Base-by-base conservation (phyloP, 2,888 invertebrate species). In the Cacoxenus indagator region DNA sequence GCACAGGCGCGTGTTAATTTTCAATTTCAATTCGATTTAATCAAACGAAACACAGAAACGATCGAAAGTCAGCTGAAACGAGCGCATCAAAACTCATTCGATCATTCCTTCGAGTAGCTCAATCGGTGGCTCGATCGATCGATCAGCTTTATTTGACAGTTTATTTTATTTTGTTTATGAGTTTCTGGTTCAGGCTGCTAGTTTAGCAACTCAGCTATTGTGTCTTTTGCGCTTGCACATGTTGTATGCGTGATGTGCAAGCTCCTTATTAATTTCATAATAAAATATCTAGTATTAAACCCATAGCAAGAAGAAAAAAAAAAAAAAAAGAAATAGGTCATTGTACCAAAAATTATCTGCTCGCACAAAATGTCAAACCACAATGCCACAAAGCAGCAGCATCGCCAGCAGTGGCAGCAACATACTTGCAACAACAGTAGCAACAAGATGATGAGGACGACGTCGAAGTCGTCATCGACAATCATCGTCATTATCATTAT, bases 21-120 rank as follows among this genome's bases (percentile, higher is more conserved):
- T 80, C 80, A 83, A 75, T 80, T 83, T 80, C 83, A 80, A 80
- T 80, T 83, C 78, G 82, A 78, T 83, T 80, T 80, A 83, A 80
- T 80, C 80, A 83, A 78, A 75, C 80, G 79, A 80, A 79, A 19
- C 31, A 19, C n/a, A 17, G 17, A 19, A n/a, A n/a, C n/a, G n/a
- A n/a, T n/a, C n/a, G n/a, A n/a, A n/a, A n/a, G n/a, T n/a, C n/a
- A n/a, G n/a, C n/a, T n/a, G n/a, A n/a, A n/a, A n/a, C n/a, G n/a
- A n/a, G n/a, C n/a, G n/a, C n/a, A n/a, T n/a, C n/a, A n/a, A n/a
- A n/a, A n/a, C n/a, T n/a, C n/a, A n/a, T n/a, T n/a, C n/a, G n/a
- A n/a, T n/a, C n/a, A n/a, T n/a, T n/a, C n/a, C n/a, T n/a, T n/a
- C n/a, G n/a, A n/a, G n/a, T n/a, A n/a, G n/a, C n/a, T n/a, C n/a